A percentile compares a stretch with the other conserved stretches of the same genome.
Conservation (phyloP, 2,888 invertebrate species). For the Geotrupes spiniger region DNA sequence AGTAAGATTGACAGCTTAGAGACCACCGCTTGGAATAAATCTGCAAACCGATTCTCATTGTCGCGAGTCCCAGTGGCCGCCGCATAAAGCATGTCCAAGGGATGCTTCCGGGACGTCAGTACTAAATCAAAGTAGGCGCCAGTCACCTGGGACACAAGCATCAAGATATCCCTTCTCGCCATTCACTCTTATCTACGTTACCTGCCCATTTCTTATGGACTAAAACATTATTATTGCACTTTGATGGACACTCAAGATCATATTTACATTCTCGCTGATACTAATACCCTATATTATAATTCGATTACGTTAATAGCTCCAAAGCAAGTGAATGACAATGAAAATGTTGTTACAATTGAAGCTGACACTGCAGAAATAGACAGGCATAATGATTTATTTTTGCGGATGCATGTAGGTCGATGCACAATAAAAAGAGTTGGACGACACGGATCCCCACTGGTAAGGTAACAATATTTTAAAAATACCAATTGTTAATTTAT, state of each 20-base stretch:
- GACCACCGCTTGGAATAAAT: slow-evolving; percentile 47
- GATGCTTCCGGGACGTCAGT: slow-evolving; percentile 44
- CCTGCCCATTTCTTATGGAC: slow-evolving; percentile 31
- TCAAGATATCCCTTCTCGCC: slow-evolving; percentile 39
- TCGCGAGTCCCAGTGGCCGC: slow-evolving; percentile 42
- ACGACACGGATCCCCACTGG: too few relatives aligned
- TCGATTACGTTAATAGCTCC: too few relatives aligned
- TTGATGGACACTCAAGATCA: slow-evolving; percentile 3
- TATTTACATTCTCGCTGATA: not conserved
- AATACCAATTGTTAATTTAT: too few relatives aligned
- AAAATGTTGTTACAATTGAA: too few relatives aligned
- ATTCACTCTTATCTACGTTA: slow-evolving; percentile 32
- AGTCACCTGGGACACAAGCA: slow-evolving; percentile 46
- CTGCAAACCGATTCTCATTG: slow-evolving; percentile 48
- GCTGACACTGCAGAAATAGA: too few relatives aligned
- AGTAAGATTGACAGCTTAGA: slow-evolving; percentile 46
- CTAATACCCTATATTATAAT: too few relatives aligned
- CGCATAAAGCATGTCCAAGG: slow-evolving; percentile 45
- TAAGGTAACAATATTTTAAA: too few relatives aligned
- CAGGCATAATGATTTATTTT: too few relatives aligned
- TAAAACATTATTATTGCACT: slow-evolving; percentile 5
- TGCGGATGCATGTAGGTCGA: too few relatives aligned
- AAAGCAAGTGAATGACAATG: too few relatives aligned
- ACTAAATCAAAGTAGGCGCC: slow-evolving; percentile 51
- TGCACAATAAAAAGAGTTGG: too few relatives aligned